phyloP scores from a whole-genome alignment of 1,140 invertebrate genomes.

The Stratiolaelaps scimitus region DNA sequence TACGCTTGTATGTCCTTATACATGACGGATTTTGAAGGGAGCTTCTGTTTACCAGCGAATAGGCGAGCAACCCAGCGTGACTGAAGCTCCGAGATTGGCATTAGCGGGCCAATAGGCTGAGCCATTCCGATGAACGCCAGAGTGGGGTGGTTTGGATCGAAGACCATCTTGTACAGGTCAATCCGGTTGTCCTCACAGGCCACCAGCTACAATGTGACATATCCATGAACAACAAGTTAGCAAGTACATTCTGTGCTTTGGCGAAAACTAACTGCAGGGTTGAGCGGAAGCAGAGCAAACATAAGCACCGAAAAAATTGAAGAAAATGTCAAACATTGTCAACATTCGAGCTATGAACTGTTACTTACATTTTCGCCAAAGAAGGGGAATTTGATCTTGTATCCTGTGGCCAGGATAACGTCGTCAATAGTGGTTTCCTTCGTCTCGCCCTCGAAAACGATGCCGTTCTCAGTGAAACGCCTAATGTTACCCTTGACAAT shows the following conservation, averaged over 20 bases:
- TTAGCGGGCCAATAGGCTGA: conserved; percentile 46
- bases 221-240: no score
- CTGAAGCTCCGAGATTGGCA: conserved; percentile 47
- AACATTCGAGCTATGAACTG: no score
- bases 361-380: conserved; percentile 37
- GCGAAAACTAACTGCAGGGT: no score
- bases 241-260: no score
- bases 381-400: conserved; percentile 43
- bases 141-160: conserved; percentile 41
- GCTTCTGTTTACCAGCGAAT: conserved; percentile 34
- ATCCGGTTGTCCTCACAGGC: conserved; percentile 41
- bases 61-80: conserved; percentile 41
- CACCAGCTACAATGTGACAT: conserved; percentile 29
- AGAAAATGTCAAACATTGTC: no score
- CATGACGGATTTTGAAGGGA: conserved; percentile 38
- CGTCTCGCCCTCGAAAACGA: conserved; percentile 39
- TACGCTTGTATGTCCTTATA: conserved; percentile 37
- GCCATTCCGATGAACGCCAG: conserved; percentile 47
- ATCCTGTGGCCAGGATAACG: conserved; percentile 42
- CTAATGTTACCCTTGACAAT: conserved; percentile 42
- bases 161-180: conserved; percentile 44
- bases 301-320: no score
- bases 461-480: conserved; percentile 39
- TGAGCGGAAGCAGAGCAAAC: no score
- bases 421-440: conserved; percentile 37